Evolutionary conservation across 35 echinoderm and acorn worm genomes (phyloP).

Genomic region (Hemicentrotus pulcherrimus): DNA sequence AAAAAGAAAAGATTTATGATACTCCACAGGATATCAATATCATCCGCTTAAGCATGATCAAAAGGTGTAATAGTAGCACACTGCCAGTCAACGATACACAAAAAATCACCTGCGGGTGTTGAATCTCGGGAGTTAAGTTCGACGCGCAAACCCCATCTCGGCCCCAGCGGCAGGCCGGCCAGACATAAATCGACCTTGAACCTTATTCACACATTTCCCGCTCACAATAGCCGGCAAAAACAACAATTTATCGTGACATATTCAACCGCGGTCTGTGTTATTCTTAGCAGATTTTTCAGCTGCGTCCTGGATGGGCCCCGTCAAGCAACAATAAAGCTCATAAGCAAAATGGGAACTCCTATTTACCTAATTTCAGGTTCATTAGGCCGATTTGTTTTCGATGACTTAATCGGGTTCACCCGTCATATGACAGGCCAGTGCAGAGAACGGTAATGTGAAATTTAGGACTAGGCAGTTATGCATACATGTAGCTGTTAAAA

Average conservation of each 20-base stretch:
- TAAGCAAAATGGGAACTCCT: not conserved
- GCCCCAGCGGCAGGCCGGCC: not conserved
- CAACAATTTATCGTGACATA: conserved; percentile 4
- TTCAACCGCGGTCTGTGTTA: not conserved
- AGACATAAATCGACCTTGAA: conserved; percentile 11
- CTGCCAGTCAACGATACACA: no score
- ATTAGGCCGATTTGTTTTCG: not conserved
- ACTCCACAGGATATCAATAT: no score
- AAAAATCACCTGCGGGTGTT: not conserved
- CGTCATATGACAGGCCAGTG: not conserved
- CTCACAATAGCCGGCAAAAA: not conserved
- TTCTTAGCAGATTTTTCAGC: conserved; percentile 4
- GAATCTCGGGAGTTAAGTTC: not conserved
- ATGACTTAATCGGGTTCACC: not conserved
- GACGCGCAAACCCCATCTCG: not conserved
- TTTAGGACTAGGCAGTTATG: no score
- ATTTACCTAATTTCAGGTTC: conserved; percentile 13
- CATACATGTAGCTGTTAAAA: not conserved
- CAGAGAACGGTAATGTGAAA: not conserved
- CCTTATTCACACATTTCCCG: not conserved
- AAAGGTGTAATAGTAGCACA: no score
- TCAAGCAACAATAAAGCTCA: not conserved
- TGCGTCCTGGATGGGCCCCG: not conserved
- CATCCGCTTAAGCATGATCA: no score
- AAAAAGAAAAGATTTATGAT: no score